A percentile compares a stretch with the other conserved stretches of the same genome.
Conservation (phyloP, 2,113 vertebrate species). For the Elaphurus davidianus region DNA sequence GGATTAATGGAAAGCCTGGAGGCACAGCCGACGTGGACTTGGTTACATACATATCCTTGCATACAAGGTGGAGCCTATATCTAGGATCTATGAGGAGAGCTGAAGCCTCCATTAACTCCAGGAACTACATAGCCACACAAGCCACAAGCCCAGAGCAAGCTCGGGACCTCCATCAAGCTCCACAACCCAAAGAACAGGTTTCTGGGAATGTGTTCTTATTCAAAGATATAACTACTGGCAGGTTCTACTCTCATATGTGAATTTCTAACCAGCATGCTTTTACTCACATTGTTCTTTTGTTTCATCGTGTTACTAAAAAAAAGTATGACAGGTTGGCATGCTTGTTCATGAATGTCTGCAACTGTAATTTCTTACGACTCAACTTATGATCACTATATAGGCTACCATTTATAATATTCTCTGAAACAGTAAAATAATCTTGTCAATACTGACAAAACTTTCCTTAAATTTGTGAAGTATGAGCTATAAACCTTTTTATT, state of each 20-base stretch:
- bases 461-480: not conserved
- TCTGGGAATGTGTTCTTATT: conserved; percentile 37
- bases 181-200: not conserved
- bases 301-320: conserved; percentile 58
- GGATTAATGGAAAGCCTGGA: not conserved
- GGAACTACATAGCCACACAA: not conserved
- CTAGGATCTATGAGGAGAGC: accelerated
- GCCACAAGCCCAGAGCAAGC: not conserved
- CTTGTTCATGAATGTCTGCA: conserved; percentile 57
- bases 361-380: conserved; percentile 15
- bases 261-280: conserved; percentile 48
- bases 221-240: conserved; percentile 44
- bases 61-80: not conserved
- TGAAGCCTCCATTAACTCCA: not conserved
- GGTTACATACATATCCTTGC: not conserved
- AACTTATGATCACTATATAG: conserved; percentile 10
- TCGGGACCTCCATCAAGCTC: not conserved
- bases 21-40: not conserved
- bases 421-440: not conserved
- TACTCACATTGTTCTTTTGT: conserved; percentile 63
- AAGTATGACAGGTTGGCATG: conserved; percentile 56
- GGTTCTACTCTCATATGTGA: conserved; percentile 32
- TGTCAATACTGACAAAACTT: not conserved
- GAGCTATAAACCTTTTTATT: conserved; percentile 13
- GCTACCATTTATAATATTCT: not conserved